phyloP scores from a whole-genome alignment of 2,797 vertebrate species.

The Pachyuromys duprasi region DNA sequence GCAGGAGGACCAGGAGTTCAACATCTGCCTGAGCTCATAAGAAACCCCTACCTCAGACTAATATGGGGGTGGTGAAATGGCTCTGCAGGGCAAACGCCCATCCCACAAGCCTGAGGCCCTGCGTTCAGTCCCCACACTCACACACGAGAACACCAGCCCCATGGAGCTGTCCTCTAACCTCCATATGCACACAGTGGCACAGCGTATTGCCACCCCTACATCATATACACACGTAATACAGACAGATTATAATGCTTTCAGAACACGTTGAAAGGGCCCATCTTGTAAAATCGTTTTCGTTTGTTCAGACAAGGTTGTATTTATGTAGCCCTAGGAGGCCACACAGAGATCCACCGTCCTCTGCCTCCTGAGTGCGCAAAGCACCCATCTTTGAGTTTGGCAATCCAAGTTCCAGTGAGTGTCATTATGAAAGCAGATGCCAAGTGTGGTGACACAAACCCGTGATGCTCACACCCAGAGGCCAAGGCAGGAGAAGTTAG shows the following conservation, averaged over 20 bases:
- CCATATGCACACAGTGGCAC: background rate
- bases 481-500: background rate
- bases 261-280: background rate
- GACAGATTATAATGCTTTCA: background rate
- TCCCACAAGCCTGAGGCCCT: background rate
- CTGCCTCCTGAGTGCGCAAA: background rate
- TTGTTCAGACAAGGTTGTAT: background rate
- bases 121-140: background rate
- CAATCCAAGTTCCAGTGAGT: background rate
- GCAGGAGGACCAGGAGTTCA: background rate
- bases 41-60: background rate
- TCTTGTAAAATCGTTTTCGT: background rate
- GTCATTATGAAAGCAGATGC: background rate
- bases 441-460: background rate
- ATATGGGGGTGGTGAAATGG: background rate
- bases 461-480: background rate
- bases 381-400: background rate
- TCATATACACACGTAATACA: background rate
- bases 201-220: background rate
- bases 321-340: background rate
- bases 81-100: background rate
- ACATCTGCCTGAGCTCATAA: background rate
- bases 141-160: background rate
- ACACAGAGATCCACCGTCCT: background rate
- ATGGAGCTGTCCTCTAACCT: background rate